Evolutionary conservation across 2,888 invertebrate genomes (phyloP), one percentile per base, ranked within the genome.

Genomic region (Cyaniris semiargus): DNA sequence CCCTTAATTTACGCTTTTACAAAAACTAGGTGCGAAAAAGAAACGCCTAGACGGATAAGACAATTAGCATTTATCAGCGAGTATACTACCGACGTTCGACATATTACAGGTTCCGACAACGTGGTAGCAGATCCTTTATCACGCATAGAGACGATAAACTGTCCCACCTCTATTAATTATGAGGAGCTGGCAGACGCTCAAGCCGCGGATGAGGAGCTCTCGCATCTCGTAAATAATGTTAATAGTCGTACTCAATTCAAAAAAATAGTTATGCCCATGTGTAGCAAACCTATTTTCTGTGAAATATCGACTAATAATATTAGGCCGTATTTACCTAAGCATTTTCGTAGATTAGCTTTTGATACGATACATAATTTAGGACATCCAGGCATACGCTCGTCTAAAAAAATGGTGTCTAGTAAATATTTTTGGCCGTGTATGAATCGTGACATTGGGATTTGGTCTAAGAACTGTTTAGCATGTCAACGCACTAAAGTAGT

Each of bases 401-500:
- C 48, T n/a, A 72, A 21, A 44, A 72, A 72, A 38, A 38, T 44
- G n/a, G 38, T 72, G 18, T 38, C 38, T 8, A 38, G 31, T 6
- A 72, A 72, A 72, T 72, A n/a, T 72, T n/a, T 72, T 72, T 72
- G 44, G 44, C 72, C 44, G 44, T 15, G 38, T 38, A 44, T 72
- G 77, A 76, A 77, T 76, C 78, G 53, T 27, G 75, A 75, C 70
- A 74, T 76, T 27, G 31, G 58, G 13, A n/a, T 38, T 34, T 77
- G 76, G 78, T 38, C 76, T 56, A 78, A 76, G 60, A 70, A 56
- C 18, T 78, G 76, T 53, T 6, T 78, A 48, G 66, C 31, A n/a
- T 72, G 76, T 74, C 76, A 74, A 66, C 48, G 44, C 31, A 56
- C 77, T 1, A 80, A 81, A 75, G 44, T 80, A 7, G 60, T 76